These are phyloP conservation scores for Panopea generosa DNA, from an alignment of 2,888 invertebrate genomes.

Conservation along the genomic window DNA sequence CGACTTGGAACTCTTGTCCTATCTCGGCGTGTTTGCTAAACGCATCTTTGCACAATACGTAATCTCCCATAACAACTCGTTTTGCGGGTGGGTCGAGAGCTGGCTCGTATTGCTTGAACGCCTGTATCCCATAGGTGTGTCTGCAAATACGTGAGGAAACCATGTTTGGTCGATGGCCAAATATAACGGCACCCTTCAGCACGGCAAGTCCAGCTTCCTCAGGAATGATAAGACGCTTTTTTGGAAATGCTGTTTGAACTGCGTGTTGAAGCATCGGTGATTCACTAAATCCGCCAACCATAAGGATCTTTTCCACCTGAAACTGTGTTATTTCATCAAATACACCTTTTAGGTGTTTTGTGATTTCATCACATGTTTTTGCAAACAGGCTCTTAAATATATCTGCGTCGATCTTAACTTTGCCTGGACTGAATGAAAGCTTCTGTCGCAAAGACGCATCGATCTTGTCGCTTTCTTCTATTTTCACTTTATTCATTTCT, in stretches of 20 bases:
- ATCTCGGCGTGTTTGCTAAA: slow-evolving; percentile 56
- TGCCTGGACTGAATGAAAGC: slow-evolving; percentile 26
- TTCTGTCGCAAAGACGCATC: slow-evolving; percentile 21
- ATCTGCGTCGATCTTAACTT: slow-evolving; percentile 40
- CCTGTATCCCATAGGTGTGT: slow-evolving; percentile 58
- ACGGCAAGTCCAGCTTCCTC: slow-evolving; percentile 52
- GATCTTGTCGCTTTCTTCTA: background rate
- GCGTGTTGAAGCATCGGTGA: slow-evolving; percentile 43
- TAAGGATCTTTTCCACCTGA: slow-evolving; percentile 36
- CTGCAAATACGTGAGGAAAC: slow-evolving; percentile 56
- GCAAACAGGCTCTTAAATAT: slow-evolving; percentile 38
- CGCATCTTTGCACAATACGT: slow-evolving; percentile 51
- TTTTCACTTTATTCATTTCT: slow-evolving; percentile 16
- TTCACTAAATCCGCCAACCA: slow-evolving; percentile 60
- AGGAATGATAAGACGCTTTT: slow-evolving; percentile 40
- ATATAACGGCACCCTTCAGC: slow-evolving; percentile 59
- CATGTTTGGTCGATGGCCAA: slow-evolving; percentile 56
- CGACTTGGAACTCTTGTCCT: slow-evolving; percentile 44
- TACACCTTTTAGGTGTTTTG: slow-evolving; percentile 26
- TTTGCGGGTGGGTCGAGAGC: slow-evolving; percentile 50
- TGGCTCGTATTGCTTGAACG: slow-evolving; percentile 52
- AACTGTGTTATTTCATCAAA: slow-evolving; percentile 8
- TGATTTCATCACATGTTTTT: slow-evolving; percentile 33
- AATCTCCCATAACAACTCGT: slow-evolving; percentile 20
- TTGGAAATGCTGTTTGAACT: slow-evolving; percentile 28